A percentile compares a stretch with the other conserved stretches of the same genome.
Conservation (phyloP, 1,140 invertebrate species). For the Teleogryllus occipitalis region DNA sequence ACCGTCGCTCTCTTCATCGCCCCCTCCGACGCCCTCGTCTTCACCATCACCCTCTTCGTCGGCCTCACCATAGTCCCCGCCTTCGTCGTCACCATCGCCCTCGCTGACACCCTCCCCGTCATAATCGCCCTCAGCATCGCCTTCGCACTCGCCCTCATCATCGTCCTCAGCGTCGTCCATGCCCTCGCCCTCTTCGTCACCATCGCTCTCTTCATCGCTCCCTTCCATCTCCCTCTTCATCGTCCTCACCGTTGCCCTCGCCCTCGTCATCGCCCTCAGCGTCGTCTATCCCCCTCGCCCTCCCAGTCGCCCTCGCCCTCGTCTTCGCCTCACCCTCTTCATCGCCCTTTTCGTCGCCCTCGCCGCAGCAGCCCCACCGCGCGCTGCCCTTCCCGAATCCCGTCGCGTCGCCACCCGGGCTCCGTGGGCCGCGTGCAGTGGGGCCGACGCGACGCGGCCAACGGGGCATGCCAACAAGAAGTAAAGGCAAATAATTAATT, state of each 20-base stretch:
- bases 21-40: neutral
- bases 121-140: neutral
- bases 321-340: neutral
- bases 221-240: neutral
- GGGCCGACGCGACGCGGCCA: too few species aligned
- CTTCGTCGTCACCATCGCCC: neutral
- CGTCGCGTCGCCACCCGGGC: too few species aligned
- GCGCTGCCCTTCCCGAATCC: too few species aligned
- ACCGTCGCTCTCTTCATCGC: neutral
- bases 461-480: too few species aligned
- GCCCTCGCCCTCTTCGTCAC: neutral
- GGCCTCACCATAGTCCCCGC: neutral
- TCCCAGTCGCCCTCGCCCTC: too few species aligned
- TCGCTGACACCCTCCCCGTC: neutral
- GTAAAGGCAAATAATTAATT: too few species aligned
- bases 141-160: neutral
- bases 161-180: neutral
- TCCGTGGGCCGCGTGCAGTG: too few species aligned
- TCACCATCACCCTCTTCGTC: neutral
- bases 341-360: neutral
- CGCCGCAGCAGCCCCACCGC: too few species aligned
- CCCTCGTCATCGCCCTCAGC: too few species aligned
- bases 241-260: neutral
- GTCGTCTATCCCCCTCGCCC: too few species aligned
- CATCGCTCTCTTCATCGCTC: neutral